These are phyloP conservation scores for Hirtodrosophila confusa DNA, from an alignment of 2,888 invertebrate genomes.

Conservation along the genomic window DNA sequence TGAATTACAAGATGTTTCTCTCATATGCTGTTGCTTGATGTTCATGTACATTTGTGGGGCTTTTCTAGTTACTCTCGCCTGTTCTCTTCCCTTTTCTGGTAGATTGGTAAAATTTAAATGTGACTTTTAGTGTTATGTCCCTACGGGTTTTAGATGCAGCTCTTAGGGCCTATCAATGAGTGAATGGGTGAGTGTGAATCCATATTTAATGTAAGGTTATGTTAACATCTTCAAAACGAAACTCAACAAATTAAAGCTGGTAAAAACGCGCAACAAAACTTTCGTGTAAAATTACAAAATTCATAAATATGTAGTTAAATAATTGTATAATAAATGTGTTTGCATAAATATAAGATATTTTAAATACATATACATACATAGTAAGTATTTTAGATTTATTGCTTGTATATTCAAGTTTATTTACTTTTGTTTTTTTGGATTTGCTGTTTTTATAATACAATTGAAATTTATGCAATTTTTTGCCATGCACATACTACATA, in stretches of 20 bases:
- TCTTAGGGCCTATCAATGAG: conserved; percentile 23
- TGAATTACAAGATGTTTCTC: conserved; percentile 58
- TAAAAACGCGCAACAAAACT: conserved; percentile 49
- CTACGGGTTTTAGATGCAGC: conserved; percentile 45
- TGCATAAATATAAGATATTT: conserved; percentile 22
- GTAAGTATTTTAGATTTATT: conserved; percentile 7
- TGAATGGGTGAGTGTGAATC: conserved; percentile 13
- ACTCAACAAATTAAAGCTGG: conserved; percentile 46
- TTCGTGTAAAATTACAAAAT: conserved; percentile 54
- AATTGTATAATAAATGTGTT: conserved; percentile 33
- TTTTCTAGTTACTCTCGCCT: conserved; percentile 36
- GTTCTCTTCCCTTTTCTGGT: conserved; percentile 28
- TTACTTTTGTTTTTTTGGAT: conserved; percentile 23
- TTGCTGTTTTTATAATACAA: conserved; percentile 45
- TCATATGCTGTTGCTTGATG: conserved; percentile 41
- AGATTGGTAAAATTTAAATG: conserved; percentile 26
- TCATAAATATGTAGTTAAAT: conserved; percentile 32
- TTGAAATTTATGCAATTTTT: conserved; percentile 51
- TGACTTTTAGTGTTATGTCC: conserved; percentile 41
- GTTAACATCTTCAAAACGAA: conserved; percentile 43
- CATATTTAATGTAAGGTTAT: conserved; percentile 23
- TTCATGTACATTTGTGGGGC: conserved; percentile 44
- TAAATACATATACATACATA: conserved; percentile 13
- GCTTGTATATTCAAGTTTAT: conserved; percentile 13
- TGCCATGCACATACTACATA: conserved; percentile 29